Evolutionary conservation across 2,888 invertebrate species (phyloP), one percentile per base, ranked within the genome.

Genomic region (Thecophora atra): DNA sequence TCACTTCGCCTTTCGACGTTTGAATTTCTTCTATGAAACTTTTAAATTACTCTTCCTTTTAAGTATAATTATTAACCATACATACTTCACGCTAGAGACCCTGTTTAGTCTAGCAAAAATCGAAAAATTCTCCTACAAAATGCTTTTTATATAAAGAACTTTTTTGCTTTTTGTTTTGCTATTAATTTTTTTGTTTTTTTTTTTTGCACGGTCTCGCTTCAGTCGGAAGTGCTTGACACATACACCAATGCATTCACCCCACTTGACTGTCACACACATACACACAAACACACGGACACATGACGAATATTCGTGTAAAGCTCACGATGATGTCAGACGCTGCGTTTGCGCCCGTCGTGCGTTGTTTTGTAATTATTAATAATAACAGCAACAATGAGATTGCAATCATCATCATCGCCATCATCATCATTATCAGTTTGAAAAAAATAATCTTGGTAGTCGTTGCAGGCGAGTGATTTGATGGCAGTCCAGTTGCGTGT

Each of bases 241-340:
- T 21, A 64, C 24, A 42, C 5, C 21, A 15, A 24, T 47, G 26
- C 8, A 26, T 26, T 24, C 24, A 42, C 64, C 47, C 47, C 42
- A 44, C 42, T 47, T 47, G n/a, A 58, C 58, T 58, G 3, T 58
- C 63, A 44, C 44, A 30, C 58, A 58, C 21, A n/a, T 54, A 54
- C 54, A 54, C 26, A 15, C 26, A 28, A 24, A 58, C 24, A 54
- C 26, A 17, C 15, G 15, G 66, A 42, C 70, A 72, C 71, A 70
- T 65, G 54, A 54, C 26, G 51, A 24, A 26, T 13, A 60, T 28
- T 26, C 47, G 26, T 30, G 44, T 47, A 58, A 44, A 58, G 24
- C 11, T 24, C 37, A 11, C 60, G 68, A 69, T 69, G 68, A 69
- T 69, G 68, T 69, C 68, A 69, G 56, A 58, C 42, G 30, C 30